phyloP scores from a whole-genome alignment of 2,113 vertebrate genomes.

The Phylloscopus whistleri region DNA sequence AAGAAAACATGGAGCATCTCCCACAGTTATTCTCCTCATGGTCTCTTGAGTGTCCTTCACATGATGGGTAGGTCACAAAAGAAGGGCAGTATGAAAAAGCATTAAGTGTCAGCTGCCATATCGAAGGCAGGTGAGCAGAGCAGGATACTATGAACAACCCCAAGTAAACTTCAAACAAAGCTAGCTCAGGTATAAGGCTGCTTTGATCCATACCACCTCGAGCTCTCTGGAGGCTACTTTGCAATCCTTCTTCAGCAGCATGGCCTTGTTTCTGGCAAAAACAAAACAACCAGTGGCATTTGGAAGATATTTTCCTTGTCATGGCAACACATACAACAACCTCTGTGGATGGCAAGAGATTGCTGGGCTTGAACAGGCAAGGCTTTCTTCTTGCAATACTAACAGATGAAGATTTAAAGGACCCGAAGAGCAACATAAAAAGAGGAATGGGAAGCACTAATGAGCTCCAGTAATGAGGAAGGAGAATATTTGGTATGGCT shows the following conservation, averaged over 20 bases:
- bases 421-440: neutral
- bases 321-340: neutral
- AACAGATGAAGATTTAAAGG: neutral
- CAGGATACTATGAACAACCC: neutral
- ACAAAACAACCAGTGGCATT: neutral
- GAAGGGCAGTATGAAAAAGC: neutral
- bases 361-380: neutral
- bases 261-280: neutral
- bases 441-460: neutral
- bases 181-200: neutral
- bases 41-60: neutral
- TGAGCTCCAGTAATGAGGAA: neutral
- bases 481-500: neutral
- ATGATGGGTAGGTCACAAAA: neutral
- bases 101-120: neutral
- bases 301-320: neutral
- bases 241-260: neutral
- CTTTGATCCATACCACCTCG: rapidly evolving
- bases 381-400: neutral
- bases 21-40: neutral
- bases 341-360: neutral
- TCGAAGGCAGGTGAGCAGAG: neutral
- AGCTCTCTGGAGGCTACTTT: neutral
- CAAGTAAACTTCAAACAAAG: neutral
- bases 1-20: neutral